Conservation (phyloP, 1,140 invertebrate species). For the Trissolcus basalis region DNA sequence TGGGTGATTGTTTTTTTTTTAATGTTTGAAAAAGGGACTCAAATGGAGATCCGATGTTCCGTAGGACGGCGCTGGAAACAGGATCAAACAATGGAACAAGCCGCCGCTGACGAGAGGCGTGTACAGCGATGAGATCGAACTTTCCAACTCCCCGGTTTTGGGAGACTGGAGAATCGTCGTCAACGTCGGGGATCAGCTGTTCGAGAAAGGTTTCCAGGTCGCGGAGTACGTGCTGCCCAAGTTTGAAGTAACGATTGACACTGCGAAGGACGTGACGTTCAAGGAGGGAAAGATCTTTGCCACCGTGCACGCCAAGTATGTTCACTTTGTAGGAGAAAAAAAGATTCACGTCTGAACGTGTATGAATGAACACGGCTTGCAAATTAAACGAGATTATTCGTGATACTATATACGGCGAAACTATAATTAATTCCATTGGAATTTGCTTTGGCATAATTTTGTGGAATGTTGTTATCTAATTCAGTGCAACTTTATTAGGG, state of each 20-base stretch:
- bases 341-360: too few species aligned
- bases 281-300: slow-evolving; percentile 85
- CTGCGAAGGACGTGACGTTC: slow-evolving; percentile 87
- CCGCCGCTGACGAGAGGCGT: slow-evolving; percentile 84
- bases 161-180: slow-evolving; percentile 92
- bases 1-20: too few species aligned
- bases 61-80: slow-evolving; percentile 86
- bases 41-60: slow-evolving; percentile 3
- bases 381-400: too few species aligned
- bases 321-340: too few species aligned
- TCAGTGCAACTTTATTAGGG: too few species aligned
- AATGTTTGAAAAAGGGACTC: not conserved
- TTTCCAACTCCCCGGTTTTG: slow-evolving; percentile 90
- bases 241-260: slow-evolving; percentile 89
- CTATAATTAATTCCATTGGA: too few species aligned
- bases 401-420: too few species aligned
- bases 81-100: slow-evolving; percentile 87
- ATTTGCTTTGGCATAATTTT: too few species aligned
- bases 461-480: too few species aligned
- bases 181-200: slow-evolving; percentile 79
- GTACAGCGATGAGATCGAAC: slow-evolving; percentile 85
- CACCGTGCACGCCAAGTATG: slow-evolving; percentile 89
- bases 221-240: slow-evolving; percentile 96
- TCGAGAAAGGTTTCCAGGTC: slow-evolving; percentile 85
- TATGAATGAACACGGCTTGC: too few species aligned